These are phyloP conservation scores for Buathra laborator DNA, from an alignment of 2,888 invertebrate species.

Conservation along the genomic window DNA sequence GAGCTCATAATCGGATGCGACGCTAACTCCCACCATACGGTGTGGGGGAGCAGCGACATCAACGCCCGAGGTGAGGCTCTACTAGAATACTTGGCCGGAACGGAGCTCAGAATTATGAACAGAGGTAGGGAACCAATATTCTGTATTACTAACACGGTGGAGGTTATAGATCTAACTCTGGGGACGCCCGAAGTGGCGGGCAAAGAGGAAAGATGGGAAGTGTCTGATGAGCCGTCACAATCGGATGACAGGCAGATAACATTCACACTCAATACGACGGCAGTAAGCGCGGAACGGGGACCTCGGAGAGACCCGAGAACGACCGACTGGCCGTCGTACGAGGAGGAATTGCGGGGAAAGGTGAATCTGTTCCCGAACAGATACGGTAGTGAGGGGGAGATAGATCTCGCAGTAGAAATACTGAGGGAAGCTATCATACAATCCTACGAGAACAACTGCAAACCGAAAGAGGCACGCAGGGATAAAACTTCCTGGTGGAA, in stretches of 20 bases:
- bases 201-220: neutral
- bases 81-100: constrained; percentile 32
- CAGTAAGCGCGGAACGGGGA: neutral
- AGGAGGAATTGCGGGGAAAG: constrained; percentile 17
- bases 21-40: constrained; percentile 15
- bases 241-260: constrained; percentile 26
- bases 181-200: neutral
- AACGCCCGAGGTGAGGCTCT: constrained; percentile 25
- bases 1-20: constrained; percentile 26
- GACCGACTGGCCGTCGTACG: constrained; percentile 35
- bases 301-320: neutral
- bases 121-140: constrained; percentile 56
- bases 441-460: constrained; percentile 55
- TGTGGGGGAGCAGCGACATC: constrained; percentile 28
- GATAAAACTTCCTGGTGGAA: constrained; percentile 55
- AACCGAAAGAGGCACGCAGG: neutral
- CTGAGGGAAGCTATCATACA: constrained; percentile 19
- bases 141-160: constrained; percentile 46
- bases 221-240: constrained; percentile 46
- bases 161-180: constrained; percentile 34
- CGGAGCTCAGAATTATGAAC: too few relatives aligned
- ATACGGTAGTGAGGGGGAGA: constrained; percentile 32
- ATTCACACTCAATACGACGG: neutral
- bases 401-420: constrained; percentile 28
- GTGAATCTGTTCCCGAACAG: constrained; percentile 15